These are phyloP conservation scores for Lagocephalus sceleratus DNA, from an alignment of 2,797 vertebrate species.

Conservation along the genomic window DNA sequence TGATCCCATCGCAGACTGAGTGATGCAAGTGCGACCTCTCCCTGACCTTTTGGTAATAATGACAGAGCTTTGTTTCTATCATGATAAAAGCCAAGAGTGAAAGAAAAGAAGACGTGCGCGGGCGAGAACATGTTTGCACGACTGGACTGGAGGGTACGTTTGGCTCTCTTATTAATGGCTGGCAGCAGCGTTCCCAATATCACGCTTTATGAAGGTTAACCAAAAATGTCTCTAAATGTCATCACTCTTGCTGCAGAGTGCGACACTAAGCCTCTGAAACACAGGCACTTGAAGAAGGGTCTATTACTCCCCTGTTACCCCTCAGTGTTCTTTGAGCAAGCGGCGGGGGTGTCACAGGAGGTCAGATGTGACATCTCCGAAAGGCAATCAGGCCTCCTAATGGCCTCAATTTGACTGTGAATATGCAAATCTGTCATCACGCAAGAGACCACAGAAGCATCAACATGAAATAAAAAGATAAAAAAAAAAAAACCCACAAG, in stretches of 20 bases:
- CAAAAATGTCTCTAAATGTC: constrained; percentile 51
- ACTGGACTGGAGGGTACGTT: neutral
- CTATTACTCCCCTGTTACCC: too few relatives aligned
- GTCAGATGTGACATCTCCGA: constrained; percentile 16
- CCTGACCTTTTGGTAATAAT: constrained; percentile 63
- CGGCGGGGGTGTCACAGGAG: too few relatives aligned
- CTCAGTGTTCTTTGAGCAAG: too few relatives aligned
- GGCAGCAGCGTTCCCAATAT: constrained; percentile 19
- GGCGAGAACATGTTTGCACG: neutral
- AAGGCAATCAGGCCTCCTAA: neutral
- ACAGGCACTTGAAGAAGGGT: too few relatives aligned
- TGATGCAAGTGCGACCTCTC: constrained; percentile 67
- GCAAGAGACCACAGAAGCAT: too few relatives aligned
- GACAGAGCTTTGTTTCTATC: constrained; percentile 62
- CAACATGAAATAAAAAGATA: too few relatives aligned
- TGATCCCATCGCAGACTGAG: constrained; percentile 52
- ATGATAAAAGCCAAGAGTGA: constrained; percentile 48
- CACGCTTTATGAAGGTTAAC: constrained; percentile 49
- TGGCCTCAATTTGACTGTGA: too few relatives aligned
- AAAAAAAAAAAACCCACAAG: too few relatives aligned
- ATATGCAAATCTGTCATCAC: too few relatives aligned
- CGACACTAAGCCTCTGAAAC: neutral
- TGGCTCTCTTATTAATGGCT: constrained; percentile 20
- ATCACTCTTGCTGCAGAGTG: constrained; percentile 26
- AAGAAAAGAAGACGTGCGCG: constrained; percentile 33